phyloP scores from a whole-genome alignment of 2,888 invertebrate genomes.

The Epistrophe grossulariae region DNA sequence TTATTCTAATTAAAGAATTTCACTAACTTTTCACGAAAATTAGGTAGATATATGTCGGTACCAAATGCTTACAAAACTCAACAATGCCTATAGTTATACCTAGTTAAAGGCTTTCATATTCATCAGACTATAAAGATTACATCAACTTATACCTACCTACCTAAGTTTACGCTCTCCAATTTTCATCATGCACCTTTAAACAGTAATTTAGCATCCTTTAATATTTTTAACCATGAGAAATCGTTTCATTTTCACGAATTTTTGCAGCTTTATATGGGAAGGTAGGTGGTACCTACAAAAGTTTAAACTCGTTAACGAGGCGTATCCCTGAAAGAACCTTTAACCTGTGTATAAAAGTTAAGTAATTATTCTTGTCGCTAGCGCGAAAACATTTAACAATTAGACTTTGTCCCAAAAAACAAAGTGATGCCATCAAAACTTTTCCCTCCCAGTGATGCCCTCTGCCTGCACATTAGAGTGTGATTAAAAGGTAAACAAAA shows the following conservation, averaged over 20 bases:
- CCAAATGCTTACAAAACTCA: neutral
- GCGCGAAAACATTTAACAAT: constrained; percentile 57
- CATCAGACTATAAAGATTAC: constrained; percentile 19
- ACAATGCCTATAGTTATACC: neutral
- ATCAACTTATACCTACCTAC: neutral
- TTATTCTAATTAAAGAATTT: constrained; percentile 19
- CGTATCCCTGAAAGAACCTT: constrained; percentile 36
- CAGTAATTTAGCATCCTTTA: neutral
- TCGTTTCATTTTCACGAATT: constrained; percentile 47
- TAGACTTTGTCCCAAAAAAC: constrained; percentile 46
- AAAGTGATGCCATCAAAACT: constrained; percentile 40
- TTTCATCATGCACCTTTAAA: neutral
- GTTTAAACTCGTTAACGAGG: constrained; percentile 52
- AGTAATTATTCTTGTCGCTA: constrained; percentile 58
- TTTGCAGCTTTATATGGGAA: constrained; percentile 25
- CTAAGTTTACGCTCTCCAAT: constrained; percentile 32
- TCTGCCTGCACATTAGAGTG: neutral
- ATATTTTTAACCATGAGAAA: constrained; percentile 28
- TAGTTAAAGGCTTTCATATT: neutral
- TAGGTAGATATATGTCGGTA: neutral
- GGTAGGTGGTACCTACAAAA: constrained; percentile 8
- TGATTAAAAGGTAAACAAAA: constrained; percentile 49
- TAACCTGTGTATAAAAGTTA: constrained; percentile 47
- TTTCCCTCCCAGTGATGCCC: constrained; percentile 15
- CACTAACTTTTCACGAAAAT: neutral